Base-by-base conservation (phyloP, 92 coral and sea anemone species). In the Blastomussa wellsi region DNA sequence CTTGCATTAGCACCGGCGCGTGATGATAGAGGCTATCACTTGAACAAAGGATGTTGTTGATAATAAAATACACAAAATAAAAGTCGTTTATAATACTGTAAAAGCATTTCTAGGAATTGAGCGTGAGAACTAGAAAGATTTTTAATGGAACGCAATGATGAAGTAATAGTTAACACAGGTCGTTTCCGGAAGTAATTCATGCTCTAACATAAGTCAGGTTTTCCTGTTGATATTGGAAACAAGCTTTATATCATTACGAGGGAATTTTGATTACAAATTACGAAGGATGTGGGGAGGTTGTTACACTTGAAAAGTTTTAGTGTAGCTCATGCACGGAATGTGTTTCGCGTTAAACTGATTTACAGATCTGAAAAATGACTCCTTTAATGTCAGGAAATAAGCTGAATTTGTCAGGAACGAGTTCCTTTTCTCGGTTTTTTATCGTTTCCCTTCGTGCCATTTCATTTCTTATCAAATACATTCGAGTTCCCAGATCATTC, bases 151-250 rank as follows among this genome's bases (percentile, higher is more conserved):
- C 17, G 86, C 22, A 60, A 53, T 68, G 2, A 31, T 68, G 76
- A 48, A 81, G 74, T 81, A 71, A 82, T 49, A n/a, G n/a, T n/a
- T n/a, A 79, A 67, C 41, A 67, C 76, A 72, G 35, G 37, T 52
- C 33, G 70, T 52, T 82, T 82, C 86, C 86, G 86, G 86, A 82
- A 82, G 78, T 82, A 71, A 70, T 70, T 37, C 75, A 82, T 55
- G 39, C 42, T 38, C 48, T 78, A 29, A 81, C 64, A 47, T 24
- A 72, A 72, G 35, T 48, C 48, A 26, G 65, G 53, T 82, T 36
- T 51, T 71, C 78, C 86, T 72, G 86, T 82, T 82, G 78, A 82
- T 71, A 82, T 82, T 82, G 86, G 68, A 72, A 36, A 53, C 68
- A 82, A 69, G 48, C 52, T 82, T 60, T n/a, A 39, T 72, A 47